These are phyloP conservation scores for Lemur catta DNA, from an alignment of 2,797 vertebrate species.

Conservation along the genomic window DNA sequence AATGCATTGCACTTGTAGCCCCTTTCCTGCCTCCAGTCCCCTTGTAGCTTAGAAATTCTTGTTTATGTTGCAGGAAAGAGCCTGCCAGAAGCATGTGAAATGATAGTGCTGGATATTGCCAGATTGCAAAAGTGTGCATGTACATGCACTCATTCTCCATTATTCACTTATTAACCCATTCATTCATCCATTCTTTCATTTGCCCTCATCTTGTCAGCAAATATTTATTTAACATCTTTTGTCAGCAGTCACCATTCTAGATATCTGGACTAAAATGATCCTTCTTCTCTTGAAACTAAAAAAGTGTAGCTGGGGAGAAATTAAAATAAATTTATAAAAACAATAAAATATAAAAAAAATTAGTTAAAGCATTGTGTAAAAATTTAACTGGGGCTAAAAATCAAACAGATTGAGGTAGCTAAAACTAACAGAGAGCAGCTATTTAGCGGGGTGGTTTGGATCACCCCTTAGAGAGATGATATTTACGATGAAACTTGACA, in stretches of 20 bases:
- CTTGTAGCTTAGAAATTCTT: background rate
- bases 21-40: accelerated
- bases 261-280: background rate
- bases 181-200: background rate
- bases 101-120: background rate
- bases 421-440: background rate
- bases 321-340: background rate
- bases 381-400: background rate
- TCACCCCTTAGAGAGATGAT: background rate
- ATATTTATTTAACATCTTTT: background rate
- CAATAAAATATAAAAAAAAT: background rate
- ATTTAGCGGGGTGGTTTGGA: background rate
- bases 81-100: background rate
- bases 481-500: background rate
- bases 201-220: background rate
- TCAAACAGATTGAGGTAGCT: background rate
- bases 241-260: background rate
- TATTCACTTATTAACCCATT: background rate
- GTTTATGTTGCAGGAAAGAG: background rate
- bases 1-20: background rate
- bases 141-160: background rate
- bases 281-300: background rate
- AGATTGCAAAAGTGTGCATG: background rate
- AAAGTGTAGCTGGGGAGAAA: background rate
- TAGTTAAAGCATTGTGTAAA: background rate